These are phyloP conservation scores for Nephrotoma appendiculata DNA, from an alignment of 2,888 invertebrate species.

Conservation along the genomic window DNA sequence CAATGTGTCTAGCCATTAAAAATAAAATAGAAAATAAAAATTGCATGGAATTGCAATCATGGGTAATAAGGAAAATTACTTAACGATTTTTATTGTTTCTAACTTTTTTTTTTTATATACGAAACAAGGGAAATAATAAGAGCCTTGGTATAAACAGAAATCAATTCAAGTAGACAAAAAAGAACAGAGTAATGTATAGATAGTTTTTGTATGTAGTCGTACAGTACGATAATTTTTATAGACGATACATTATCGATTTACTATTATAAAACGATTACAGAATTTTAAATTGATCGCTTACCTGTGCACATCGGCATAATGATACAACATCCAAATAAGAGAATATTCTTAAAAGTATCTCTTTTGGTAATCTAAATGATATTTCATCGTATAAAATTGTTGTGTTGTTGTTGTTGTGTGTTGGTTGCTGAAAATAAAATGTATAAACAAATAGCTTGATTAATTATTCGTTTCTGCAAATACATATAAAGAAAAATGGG, in stretches of 20 bases:
- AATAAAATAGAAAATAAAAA: not conserved
- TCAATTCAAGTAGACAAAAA: not conserved
- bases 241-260: not conserved
- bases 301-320: constrained; percentile 90
- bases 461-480: not conserved
- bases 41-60: not conserved
- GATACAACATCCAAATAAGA: constrained; percentile 94
- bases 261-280: not conserved
- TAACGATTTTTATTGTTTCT: not conserved
- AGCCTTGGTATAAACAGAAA: not conserved
- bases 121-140: not conserved
- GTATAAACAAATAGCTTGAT: not conserved
- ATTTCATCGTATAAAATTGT: constrained; percentile 27
- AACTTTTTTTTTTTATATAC: not conserved
- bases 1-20: not conserved
- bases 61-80: not conserved
- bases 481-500: not conserved
- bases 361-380: constrained; percentile 78
- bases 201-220: not conserved
- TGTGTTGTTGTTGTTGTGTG: not conserved
- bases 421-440: not conserved
- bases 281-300: constrained; percentile 28
- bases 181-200: not conserved
- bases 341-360: constrained; percentile 81
- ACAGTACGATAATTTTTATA: not conserved